phyloP scores from a whole-genome alignment of 53 echinoderm and acorn worm species.

The Astropecten irregularis region DNA sequence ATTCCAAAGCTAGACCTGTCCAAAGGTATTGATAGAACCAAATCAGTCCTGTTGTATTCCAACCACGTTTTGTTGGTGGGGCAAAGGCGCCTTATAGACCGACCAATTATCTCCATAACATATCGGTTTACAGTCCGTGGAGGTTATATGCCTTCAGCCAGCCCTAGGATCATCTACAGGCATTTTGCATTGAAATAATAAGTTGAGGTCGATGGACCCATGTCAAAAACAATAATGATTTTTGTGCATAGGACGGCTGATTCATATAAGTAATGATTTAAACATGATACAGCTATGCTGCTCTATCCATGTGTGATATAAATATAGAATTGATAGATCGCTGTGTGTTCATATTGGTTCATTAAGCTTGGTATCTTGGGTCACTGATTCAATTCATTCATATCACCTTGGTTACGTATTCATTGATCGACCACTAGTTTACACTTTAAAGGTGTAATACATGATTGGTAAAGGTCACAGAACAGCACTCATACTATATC shows the following conservation, averaged over 20 bases:
- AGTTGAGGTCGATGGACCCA: not conserved
- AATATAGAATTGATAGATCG: too few species aligned
- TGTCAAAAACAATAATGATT: slow-evolving; percentile 17
- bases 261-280: not conserved
- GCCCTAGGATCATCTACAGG: slow-evolving; percentile 8
- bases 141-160: not conserved
- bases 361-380: too few species aligned
- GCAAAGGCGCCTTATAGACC: not conserved
- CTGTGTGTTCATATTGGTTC: too few species aligned
- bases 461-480: too few species aligned
- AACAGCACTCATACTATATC: too few species aligned
- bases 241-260: not conserved
- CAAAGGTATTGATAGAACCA: too few species aligned
- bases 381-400: slow-evolving; percentile 35
- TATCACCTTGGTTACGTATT: too few species aligned
- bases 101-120: not conserved
- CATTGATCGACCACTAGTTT: too few species aligned
- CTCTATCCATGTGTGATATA: too few species aligned
- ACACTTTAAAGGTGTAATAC: too few species aligned
- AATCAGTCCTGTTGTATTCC: too few species aligned
- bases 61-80: not conserved
- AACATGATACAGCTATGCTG: slow-evolving; percentile 31
- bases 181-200: slow-evolving; percentile 20
- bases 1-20: too few species aligned
- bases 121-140: not conserved